These are phyloP conservation scores for Choreutis nemorana DNA, from an alignment of 2,888 invertebrate species.

Conservation along the genomic window DNA sequence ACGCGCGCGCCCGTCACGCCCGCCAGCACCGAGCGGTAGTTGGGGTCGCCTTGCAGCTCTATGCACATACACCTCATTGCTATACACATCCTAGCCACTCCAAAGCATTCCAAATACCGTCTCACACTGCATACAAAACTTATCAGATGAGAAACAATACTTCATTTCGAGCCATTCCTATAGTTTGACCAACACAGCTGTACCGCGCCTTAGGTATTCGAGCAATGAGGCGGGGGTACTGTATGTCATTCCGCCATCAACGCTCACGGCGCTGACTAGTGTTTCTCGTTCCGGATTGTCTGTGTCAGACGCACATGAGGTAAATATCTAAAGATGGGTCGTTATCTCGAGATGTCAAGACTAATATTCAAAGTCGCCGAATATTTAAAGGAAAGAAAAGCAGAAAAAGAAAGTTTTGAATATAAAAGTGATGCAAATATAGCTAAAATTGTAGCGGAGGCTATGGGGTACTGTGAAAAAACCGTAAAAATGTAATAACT, in stretches of 20 bases:
- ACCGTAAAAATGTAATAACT: conserved; percentile 5
- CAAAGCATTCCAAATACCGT: too few relatives aligned
- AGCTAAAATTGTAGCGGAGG: conserved; percentile 7
- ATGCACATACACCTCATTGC: conserved; percentile 7
- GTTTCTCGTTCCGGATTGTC: background rate
- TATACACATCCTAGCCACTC: background rate
- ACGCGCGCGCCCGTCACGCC: conserved; percentile 74
- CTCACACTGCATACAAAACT: too few relatives aligned
- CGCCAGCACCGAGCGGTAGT: conserved; percentile 69
- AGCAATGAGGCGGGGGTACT: background rate
- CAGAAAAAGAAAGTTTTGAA: conserved; percentile 7
- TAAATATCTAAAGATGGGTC: conserved; percentile 8
- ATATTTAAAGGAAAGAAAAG: conserved; percentile 8
- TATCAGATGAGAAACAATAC: too few relatives aligned
- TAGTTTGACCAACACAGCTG: conserved; percentile 1
- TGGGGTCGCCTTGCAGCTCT: conserved; percentile 62
- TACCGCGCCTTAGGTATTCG: background rate
- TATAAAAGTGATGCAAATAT: conserved; percentile 9
- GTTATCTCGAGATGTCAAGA: conserved; percentile 8
- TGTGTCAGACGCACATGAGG: conserved; percentile 4
- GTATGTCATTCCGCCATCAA: background rate
- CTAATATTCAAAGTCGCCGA: conserved; percentile 7
- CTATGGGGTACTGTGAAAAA: conserved; percentile 7
- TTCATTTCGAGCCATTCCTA: too few relatives aligned
- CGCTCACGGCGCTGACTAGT: conserved; percentile 1